A percentile compares a stretch with the other conserved stretches of the same genome.
Conservation (phyloP, 2,888 invertebrate genomes). For the Dryomyza anilis region DNA sequence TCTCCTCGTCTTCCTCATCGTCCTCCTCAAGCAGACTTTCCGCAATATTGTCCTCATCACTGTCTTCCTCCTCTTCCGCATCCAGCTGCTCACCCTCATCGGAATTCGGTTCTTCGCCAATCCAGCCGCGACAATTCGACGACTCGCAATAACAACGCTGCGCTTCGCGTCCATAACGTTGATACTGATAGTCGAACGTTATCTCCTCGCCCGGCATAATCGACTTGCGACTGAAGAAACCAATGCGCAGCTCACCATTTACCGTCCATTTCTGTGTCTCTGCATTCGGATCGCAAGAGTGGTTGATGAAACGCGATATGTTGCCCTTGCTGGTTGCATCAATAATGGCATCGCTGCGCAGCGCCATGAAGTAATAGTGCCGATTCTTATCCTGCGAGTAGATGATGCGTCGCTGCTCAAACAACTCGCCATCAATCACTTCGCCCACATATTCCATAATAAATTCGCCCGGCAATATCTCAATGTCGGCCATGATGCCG, state of each 20-base stretch:
- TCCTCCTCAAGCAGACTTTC: slow-evolving; percentile 44
- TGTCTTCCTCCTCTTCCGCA: slow-evolving; percentile 48
- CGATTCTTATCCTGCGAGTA: slow-evolving; percentile 89
- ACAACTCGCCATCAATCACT: slow-evolving; percentile 88
- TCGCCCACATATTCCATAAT: slow-evolving; percentile 99
- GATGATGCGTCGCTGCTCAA: slow-evolving; percentile 82
- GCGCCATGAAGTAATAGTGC: slow-evolving; percentile 98
- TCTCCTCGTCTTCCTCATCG: slow-evolving; percentile 61
- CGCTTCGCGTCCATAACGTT: slow-evolving; percentile 94
- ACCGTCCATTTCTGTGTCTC: slow-evolving; percentile 98
- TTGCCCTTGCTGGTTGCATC: slow-evolving; percentile 97
- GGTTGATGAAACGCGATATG: slow-evolving; percentile 96
- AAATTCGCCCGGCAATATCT: slow-evolving; percentile 73
- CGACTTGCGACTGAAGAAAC: slow-evolving; percentile 90
- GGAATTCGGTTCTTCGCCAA: slow-evolving; percentile 85
- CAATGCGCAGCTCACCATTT: slow-evolving; percentile 90
- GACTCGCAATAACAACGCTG: slow-evolving; percentile 96
- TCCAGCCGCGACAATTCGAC: slow-evolving; percentile 89
- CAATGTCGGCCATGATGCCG: slow-evolving; percentile 72
- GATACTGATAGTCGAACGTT: slow-evolving; percentile 98
- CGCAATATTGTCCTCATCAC: slow-evolving; percentile 59
- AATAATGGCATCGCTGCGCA: slow-evolving; percentile 90
- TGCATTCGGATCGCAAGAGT: slow-evolving; percentile 98
- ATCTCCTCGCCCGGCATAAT: slow-evolving; percentile 91
- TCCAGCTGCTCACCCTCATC: slow-evolving; percentile 66